These are phyloP conservation scores for Philopedon plagiatum DNA, from an alignment of 2,888 invertebrate species.

Conservation along the genomic window DNA sequence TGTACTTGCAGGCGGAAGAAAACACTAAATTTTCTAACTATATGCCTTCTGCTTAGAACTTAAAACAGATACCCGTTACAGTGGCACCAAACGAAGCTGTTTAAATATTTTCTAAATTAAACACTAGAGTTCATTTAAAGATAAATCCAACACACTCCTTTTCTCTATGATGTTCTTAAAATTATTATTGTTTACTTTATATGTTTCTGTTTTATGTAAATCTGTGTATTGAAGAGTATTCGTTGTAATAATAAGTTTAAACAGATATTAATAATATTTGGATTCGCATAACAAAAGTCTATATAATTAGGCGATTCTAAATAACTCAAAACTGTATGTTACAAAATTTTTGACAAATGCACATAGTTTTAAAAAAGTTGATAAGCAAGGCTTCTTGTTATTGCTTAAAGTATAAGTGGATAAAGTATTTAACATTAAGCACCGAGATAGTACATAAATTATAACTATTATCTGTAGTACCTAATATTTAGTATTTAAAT, in stretches of 20 bases:
- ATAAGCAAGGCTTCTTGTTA: no score
- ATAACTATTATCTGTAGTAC: no score
- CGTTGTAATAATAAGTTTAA: slow-evolving; percentile 20
- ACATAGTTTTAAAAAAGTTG: no score
- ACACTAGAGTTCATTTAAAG: slow-evolving; percentile 39
- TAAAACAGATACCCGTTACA: slow-evolving; percentile 42
- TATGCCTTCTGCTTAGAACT: slow-evolving; percentile 17
- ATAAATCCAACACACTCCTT: slow-evolving; percentile 24
- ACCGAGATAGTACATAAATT: no score
- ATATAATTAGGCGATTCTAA: background rate
- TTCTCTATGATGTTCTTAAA: slow-evolving; percentile 33
- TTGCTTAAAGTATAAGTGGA: no score
- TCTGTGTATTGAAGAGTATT: slow-evolving; percentile 22
- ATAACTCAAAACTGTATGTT: no score
- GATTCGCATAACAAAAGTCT: background rate
- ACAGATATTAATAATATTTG: slow-evolving; percentile 29
- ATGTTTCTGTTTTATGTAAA: slow-evolving; percentile 43
- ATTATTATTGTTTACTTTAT: slow-evolving; percentile 45
- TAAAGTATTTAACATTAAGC: no score
- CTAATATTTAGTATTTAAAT: no score
- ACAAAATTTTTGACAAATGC: no score
- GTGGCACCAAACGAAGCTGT: slow-evolving; percentile 44
- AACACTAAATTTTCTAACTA: slow-evolving; percentile 54
- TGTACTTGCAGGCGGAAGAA: slow-evolving; percentile 55
- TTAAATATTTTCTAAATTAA: slow-evolving; percentile 51